A percentile compares a stretch with the other conserved stretches of the same genome.
Conservation (phyloP, 1,140 invertebrate genomes). For the Sycophaga agraensis region DNA sequence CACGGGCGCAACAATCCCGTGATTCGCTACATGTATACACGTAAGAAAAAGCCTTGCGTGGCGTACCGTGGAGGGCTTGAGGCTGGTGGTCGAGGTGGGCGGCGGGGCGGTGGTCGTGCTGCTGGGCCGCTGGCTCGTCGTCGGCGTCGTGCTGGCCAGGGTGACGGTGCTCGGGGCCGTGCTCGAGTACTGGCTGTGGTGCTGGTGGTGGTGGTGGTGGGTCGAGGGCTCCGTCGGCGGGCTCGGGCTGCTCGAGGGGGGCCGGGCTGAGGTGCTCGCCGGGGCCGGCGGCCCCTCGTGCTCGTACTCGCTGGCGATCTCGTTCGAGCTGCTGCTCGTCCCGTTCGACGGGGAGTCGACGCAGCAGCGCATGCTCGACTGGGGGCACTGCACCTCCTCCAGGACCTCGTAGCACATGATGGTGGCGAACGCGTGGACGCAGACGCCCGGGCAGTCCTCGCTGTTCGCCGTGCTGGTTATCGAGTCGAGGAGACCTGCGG, state of each 20-base stretch:
- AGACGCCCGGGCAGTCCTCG: constrained; percentile 83
- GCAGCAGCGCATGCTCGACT: constrained; percentile 78
- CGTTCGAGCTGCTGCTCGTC: constrained; percentile 32
- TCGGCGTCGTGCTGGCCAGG: neutral
- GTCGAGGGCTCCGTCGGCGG: neutral
- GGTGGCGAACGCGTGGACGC: constrained; percentile 78
- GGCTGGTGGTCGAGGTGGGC: neutral
- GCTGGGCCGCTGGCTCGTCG: neutral
- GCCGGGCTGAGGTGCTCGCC: neutral
- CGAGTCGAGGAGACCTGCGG: constrained; percentile 75
- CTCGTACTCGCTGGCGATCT: constrained; percentile 46
- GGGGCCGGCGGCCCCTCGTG: constrained; percentile 39
- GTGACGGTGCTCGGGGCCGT: neutral
- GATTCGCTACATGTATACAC: no score
- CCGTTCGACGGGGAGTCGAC: constrained; percentile 65
- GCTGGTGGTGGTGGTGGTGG: neutral
- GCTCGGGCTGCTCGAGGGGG: constrained; percentile 21
- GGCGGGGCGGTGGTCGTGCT: constrained; percentile 29
- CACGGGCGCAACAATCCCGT: no score
- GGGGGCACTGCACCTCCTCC: constrained; percentile 77
- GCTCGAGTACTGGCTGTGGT: neutral
- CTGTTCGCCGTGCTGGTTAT: constrained; percentile 79
- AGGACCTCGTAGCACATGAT: constrained; percentile 81
- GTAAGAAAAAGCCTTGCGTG: no score
- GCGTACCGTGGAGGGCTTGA: no score